Percentiles rank a stretch among this genome's conserved stretches.
Evolutionary conservation across 2,888 invertebrate species (phyloP).

Genomic region (Drosophila parthenogenetica): DNA sequence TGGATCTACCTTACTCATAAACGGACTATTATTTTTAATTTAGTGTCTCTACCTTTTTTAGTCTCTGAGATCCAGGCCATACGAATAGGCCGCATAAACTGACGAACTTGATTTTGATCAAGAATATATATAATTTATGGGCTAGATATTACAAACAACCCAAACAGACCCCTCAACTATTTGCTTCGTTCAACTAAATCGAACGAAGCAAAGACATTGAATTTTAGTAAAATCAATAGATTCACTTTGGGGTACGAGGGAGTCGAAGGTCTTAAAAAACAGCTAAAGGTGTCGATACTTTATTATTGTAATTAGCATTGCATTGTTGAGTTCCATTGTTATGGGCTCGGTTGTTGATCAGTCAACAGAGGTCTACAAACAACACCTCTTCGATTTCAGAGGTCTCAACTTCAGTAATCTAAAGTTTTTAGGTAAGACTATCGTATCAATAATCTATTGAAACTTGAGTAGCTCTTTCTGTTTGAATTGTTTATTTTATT

Average conservation of each 20-base stretch:
- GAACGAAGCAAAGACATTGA: constrained; percentile 48
- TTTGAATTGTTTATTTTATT: background rate
- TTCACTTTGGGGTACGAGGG: constrained; percentile 5
- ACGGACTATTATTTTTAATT: no score
- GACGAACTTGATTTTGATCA: no score
- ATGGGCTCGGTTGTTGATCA: constrained; percentile 27
- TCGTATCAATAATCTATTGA: background rate
- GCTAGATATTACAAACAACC: no score
- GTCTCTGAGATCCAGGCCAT: no score
- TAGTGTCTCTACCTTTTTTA: no score
- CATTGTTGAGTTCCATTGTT: constrained; percentile 61
- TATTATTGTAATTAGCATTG: constrained; percentile 72
- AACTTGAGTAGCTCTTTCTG: background rate
- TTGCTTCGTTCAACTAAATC: no score
- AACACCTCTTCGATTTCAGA: constrained; percentile 11
- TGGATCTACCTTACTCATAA: no score
- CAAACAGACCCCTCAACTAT: no score
- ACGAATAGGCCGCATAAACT: no score
- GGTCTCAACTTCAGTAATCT: constrained; percentile 26
- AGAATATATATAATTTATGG: no score
- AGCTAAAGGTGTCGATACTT: constrained; percentile 69
- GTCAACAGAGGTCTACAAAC: background rate
- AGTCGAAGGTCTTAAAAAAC: constrained; percentile 15
- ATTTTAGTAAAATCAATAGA: constrained; percentile 43
- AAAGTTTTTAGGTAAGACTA: background rate